These are phyloP conservation scores for Tenualosa ilisha DNA, from an alignment of 2,797 vertebrate species.

Conservation along the genomic window DNA sequence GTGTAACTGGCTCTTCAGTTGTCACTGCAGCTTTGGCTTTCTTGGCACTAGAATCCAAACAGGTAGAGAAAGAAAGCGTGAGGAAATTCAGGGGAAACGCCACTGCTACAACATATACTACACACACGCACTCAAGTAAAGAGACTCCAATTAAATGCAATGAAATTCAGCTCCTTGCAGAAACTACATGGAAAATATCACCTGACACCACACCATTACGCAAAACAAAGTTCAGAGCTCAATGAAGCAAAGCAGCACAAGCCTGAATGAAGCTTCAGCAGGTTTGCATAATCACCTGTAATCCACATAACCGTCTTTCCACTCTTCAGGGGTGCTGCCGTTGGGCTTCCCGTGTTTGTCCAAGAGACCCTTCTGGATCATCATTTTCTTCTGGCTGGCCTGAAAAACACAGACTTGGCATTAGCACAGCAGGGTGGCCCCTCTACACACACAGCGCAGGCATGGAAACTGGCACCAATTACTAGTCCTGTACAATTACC, in stretches of 20 bases:
- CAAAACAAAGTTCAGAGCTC: constrained; percentile 34
- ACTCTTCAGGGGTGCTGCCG: constrained; percentile 81
- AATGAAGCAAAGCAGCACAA: constrained; percentile 38
- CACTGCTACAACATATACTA: not conserved
- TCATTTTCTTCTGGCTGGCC: constrained; percentile 93
- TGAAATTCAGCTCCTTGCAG: no score
- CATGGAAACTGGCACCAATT: no score
- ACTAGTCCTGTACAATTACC: no score
- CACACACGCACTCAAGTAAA: not conserved
- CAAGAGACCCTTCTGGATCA: constrained; percentile 92
- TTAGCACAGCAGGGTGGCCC: not conserved
- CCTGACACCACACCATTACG: not conserved
- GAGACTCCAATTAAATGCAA: no score
- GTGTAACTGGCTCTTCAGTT: not conserved
- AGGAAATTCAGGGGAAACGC: not conserved
- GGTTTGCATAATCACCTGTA: constrained; percentile 76
- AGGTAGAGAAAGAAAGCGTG: not conserved
- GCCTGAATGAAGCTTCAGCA: not conserved
- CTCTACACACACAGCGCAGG: no score
- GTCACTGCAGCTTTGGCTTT: not conserved
- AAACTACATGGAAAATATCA: not conserved
- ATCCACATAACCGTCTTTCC: constrained; percentile 85
- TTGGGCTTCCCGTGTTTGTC: constrained; percentile 93
- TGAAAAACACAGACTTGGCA: constrained; percentile 50
- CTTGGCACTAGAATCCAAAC: not conserved